These are phyloP conservation scores for Epinephelus fuscoguttatus DNA, from an alignment of 2,113 vertebrate genomes.

Conservation along the genomic window DNA sequence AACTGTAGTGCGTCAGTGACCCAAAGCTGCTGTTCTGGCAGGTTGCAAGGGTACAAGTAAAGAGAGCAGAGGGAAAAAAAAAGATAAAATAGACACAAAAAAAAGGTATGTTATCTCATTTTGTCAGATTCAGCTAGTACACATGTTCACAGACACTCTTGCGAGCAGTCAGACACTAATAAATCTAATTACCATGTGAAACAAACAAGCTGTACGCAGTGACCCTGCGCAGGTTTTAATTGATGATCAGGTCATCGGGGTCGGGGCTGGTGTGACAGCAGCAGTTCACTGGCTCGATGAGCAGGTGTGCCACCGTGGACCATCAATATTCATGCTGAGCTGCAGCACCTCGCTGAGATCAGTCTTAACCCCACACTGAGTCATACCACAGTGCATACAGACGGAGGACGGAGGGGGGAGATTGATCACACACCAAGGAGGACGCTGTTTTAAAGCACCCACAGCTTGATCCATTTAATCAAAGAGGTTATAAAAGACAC, in stretches of 20 bases:
- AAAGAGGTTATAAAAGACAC: constrained; percentile 46
- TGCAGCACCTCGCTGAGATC: constrained; percentile 62
- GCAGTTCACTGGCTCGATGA: constrained; percentile 24
- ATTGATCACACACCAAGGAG: constrained; percentile 61
- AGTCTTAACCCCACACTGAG: constrained; percentile 51
- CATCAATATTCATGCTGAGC: constrained; percentile 65
- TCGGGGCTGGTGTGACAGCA: constrained; percentile 2
- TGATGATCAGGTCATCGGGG: neutral
- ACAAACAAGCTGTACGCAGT: neutral
- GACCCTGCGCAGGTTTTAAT: constrained; percentile 15
- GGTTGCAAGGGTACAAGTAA: neutral
- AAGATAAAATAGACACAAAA: neutral
- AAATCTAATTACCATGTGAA: constrained; percentile 9
- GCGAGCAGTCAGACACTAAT: neutral
- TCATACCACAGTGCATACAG: constrained; percentile 35
- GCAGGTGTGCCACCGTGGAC: constrained; percentile 56
- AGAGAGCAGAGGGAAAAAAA: neutral
- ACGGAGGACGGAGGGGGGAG: constrained; percentile 16
- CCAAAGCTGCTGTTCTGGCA: neutral
- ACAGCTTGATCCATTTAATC: constrained; percentile 46
- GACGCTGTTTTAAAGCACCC: constrained; percentile 41
- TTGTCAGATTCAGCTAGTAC: neutral
- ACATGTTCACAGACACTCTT: neutral
- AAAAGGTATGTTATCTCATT: neutral
- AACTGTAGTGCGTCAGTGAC: too few species aligned